Base-by-base conservation (phyloP, 2,113 vertebrate species). In the Rhinichthys klamathensis region DNA sequence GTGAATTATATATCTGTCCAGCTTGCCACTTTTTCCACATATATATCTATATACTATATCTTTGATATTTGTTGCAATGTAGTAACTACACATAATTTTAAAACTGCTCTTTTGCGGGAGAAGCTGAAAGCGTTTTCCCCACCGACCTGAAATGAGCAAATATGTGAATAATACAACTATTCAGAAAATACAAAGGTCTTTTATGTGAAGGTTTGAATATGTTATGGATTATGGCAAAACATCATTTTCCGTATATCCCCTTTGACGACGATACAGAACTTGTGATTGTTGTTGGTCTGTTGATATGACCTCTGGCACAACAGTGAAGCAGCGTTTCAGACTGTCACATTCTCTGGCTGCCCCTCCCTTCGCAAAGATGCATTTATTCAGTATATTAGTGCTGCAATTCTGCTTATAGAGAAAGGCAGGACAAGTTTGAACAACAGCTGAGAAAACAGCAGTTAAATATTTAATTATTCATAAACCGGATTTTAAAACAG, bases 301-400 rank as follows among this genome's bases (percentile, higher is more conserved):
- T 84, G 85, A 86, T 89, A 69, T 1, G 15, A 78, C 60, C 84
- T 77, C 61, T 51, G 54, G 25, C 46, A 67, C 25, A 84, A 87
- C 85, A 90, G 82, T 70, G 16, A 84, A 73, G 46, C 75, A 84
- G n/a, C 25, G 88, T 90, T 88, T 84, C 88, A 27, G 13, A 10
- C 56, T 16, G 35, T 80, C 56, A 80, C 3, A 3, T 60, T 60
- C 32, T 60, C 54, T 35, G 76, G 18, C 12, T 60, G 78, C 88
- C 21, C 67, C 88, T 87, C 58, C 84, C 46, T 85, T 82, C 32
- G 41, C 32, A 79, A 41, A 61, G 15, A 58, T 58, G 75, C 75
- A 7, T 58, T 72, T 72, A 32, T 67, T 23, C 18, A 23, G 54
- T 56, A 32, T 27, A 30, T 51, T 32, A 21, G 18, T 6, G 18